A percentile compares a stretch with the other conserved stretches of the same genome.
Conservation (phyloP, 2,797 vertebrate genomes). For the Crocidura indochinensis region DNA sequence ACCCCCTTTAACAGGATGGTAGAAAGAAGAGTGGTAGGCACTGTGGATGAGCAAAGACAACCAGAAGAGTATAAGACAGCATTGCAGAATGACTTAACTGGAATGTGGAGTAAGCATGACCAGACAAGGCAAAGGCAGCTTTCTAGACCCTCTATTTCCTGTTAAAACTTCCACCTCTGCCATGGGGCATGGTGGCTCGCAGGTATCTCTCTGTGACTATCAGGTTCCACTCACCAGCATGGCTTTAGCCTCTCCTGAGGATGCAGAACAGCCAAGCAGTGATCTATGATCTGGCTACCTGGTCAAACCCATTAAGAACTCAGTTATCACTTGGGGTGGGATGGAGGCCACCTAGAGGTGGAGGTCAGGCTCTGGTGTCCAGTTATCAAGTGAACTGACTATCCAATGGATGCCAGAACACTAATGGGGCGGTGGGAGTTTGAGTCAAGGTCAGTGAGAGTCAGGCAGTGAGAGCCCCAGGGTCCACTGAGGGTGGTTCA, state of each 20-base stretch:
- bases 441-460: too few species aligned
- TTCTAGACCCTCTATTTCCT: not conserved
- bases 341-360: too few species aligned
- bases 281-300: not conserved
- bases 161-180: rapidly evolving
- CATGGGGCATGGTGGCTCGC: rapidly evolving
- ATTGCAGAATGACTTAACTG: too few species aligned
- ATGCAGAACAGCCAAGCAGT: not conserved
- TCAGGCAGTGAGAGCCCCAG: too few species aligned
- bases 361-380: too few species aligned
- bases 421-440: too few species aligned
- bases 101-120: not conserved
- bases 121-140: not conserved
- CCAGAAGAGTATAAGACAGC: not conserved
- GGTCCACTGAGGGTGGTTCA: too few species aligned
- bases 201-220: not conserved
- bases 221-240: not conserved
- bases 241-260: not conserved
- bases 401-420: too few species aligned
- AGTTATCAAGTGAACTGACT: too few species aligned
- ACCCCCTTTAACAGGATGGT: rapidly evolving
- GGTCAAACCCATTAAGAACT: not conserved
- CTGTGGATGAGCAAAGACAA: not conserved
- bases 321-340: not conserved
- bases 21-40: not conserved